Conservation (phyloP, 1,140 invertebrate genomes). For the Riptortus pedestris region DNA sequence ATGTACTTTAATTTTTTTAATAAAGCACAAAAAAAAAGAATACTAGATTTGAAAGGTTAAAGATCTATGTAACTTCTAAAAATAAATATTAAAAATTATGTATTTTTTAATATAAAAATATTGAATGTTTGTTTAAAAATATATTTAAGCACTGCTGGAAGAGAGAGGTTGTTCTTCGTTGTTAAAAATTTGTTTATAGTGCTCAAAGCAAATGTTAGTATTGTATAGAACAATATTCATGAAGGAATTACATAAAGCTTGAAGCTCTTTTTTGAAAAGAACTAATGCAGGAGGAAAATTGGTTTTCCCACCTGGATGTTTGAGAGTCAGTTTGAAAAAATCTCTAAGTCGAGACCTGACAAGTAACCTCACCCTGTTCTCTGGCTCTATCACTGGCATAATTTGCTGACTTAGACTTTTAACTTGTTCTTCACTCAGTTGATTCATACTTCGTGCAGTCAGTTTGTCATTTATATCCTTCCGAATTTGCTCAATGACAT, state of each 20-base stretch:
- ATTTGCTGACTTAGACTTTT: not conserved
- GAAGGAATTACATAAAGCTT: conserved; percentile 3
- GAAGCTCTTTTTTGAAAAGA: conserved; percentile 17
- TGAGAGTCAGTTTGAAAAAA: not conserved
- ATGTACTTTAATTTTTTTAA: no score
- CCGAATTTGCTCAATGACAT: conserved; percentile 18
- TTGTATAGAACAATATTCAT: conserved; percentile 12
- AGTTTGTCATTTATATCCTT: conserved; percentile 15
- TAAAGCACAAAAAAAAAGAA: no score
- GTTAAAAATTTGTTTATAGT: conserved; percentile 16
- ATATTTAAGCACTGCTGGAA: not conserved
- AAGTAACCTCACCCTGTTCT: conserved; percentile 4
- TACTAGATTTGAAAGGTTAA: no score
- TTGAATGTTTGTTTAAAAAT: no score
- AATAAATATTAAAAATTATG: no score
- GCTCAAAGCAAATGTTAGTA: conserved; percentile 7
- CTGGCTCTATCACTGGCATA: conserved; percentile 1
- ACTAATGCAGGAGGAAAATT: conserved; percentile 16
- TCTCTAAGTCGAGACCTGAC: conserved; percentile 2
- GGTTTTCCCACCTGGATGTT: conserved; percentile 2
- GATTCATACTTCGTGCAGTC: not conserved
- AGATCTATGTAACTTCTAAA: no score
- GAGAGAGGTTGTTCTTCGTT: not conserved
- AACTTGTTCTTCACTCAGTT: not conserved
- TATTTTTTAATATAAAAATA: no score